phyloP scores from a whole-genome alignment of 1,140 invertebrate species.

The Cotesia vestalis region DNA sequence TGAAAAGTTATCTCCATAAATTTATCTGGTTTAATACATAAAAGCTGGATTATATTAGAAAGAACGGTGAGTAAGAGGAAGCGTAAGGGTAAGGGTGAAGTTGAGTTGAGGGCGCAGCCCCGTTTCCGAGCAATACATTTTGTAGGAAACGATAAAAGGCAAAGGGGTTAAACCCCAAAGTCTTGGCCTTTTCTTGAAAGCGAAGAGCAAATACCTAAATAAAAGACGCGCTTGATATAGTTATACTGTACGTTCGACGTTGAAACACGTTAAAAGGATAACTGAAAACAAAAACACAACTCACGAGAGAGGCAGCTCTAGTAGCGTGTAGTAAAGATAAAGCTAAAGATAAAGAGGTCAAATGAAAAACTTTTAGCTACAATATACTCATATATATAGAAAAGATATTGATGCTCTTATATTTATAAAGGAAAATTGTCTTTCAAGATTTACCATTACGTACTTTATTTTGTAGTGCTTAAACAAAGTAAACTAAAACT shows the following conservation, averaged over 20 bases:
- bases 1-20: slow-evolving; percentile 27
- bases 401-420: too few relatives aligned
- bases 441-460: neutral
- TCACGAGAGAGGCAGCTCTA: too few relatives aligned
- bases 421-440: slow-evolving; percentile 1
- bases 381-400: too few relatives aligned
- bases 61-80: neutral
- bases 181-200: neutral
- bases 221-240: neutral
- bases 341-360: too few relatives aligned
- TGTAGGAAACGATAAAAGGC: slow-evolving; percentile 13
- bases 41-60: slow-evolving; percentile 29
- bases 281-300: neutral
- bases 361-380: too few relatives aligned
- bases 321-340: too few relatives aligned
- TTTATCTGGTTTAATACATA: slow-evolving; percentile 24
- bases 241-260: slow-evolving; percentile 11
- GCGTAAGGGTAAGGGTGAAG: too few relatives aligned
- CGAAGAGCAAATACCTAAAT: neutral
- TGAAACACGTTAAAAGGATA: slow-evolving; percentile 25
- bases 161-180: neutral
- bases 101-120: neutral
- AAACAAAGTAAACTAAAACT: too few relatives aligned
- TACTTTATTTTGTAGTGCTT: neutral
- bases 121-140: slow-evolving; percentile 24